Evolutionary conservation across 2,113 vertebrate species (phyloP), one percentile per base, ranked within the genome.

Genomic region (Cephalophus harveyi): DNA sequence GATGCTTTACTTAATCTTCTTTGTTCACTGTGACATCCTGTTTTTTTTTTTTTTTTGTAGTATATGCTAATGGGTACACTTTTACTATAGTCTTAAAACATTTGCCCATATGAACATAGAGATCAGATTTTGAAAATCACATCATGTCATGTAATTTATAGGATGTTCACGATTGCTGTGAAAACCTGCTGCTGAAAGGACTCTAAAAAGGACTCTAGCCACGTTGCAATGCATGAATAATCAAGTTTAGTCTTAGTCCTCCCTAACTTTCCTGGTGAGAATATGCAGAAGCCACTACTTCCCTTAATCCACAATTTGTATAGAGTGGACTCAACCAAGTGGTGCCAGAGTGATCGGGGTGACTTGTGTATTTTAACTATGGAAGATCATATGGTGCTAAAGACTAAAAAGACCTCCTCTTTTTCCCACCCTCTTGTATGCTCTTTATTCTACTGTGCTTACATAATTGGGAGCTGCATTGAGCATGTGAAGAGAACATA

Each of bases 1-100:
- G 90, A 96, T 95, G 64, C 55, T 97, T 96, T 98, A 95, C 83
- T 97, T 96, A 97, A 98, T 96, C 43, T 78, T 97, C 85, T 98
- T 93, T 94, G 79, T 96, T 98, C 28, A 74, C 25, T 43, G 92
- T 95, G 55, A 85, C 43, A 90, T 98, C 97, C 13, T 85, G 3
- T 87, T 30, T 62, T 30, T 60, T 89, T 93, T 87, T 98, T 93
- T 89, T 92, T 97, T 98, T 94, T n/a, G n/a, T 52, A 88, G 64
- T 36, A 84, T 59, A 81, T 81, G n/a, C 30, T 83, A 54, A 96
- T 25, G 62, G 54, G 6, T 90, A 95, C 19, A 90, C 33, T 97
- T 97, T 96, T 62, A 90, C 93, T 92, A 96, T 93, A 50, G 33
- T 97, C 62, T 97, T 96, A 90, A 96, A 98, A 97, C 86, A 88